phyloP scores from a whole-genome alignment of 2,113 vertebrate species.

The Helogale parvula region DNA sequence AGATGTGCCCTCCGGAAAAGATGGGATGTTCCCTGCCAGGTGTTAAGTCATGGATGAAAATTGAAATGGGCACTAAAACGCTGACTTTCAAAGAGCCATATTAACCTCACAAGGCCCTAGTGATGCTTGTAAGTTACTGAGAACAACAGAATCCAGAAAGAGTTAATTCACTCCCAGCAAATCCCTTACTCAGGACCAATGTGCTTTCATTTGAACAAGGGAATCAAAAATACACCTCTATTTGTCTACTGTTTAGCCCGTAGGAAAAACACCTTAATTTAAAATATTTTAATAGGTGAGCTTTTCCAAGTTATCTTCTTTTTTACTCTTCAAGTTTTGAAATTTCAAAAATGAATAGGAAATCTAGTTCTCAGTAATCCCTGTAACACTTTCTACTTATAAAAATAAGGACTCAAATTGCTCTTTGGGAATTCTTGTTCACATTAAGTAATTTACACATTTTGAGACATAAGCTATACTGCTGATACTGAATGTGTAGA shows the following conservation, averaged over 20 bases:
- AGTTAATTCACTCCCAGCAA: not conserved
- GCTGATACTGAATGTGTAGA: not conserved
- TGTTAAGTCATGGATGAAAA: conserved; percentile 49
- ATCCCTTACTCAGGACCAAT: not conserved
- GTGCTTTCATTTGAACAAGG: not conserved
- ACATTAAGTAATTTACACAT: not conserved
- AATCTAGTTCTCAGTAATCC: not conserved
- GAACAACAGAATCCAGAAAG: not conserved
- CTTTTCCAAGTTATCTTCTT: not conserved
- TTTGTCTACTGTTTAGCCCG: not conserved
- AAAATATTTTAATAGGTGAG: not conserved
- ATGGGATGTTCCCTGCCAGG: not conserved
- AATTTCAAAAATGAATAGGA: conserved; percentile 24
- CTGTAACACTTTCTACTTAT: not conserved
- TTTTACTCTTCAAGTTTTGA: conserved; percentile 1
- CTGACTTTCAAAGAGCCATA: conserved; percentile 24
- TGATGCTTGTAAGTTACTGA: not conserved
- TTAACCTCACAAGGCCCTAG: not conserved
- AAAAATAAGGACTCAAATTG: conserved; percentile 3
- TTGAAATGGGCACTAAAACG: conserved; percentile 53
- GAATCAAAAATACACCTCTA: not conserved
- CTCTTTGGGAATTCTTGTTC: not conserved
- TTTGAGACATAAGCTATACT: not conserved
- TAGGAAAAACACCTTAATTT: not conserved
- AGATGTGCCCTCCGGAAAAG: conserved; percentile 61